A percentile compares a stretch with the other conserved stretches of the same genome.
Evolutionary conservation across 2,113 vertebrate genomes (phyloP).

Genomic region (Burhinus bistriatus): DNA sequence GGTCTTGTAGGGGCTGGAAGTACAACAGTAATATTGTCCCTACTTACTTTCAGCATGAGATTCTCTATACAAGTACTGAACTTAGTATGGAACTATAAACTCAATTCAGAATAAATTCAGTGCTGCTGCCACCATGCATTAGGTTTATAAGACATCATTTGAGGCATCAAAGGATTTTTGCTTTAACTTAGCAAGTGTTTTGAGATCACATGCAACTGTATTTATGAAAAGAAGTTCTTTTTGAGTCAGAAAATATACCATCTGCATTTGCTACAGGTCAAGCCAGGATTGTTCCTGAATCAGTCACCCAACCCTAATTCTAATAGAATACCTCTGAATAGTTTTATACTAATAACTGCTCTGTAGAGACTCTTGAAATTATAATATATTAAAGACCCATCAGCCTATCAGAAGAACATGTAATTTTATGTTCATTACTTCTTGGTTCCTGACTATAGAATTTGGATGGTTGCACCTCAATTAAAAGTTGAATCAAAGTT

Average conservation of each 20-base stretch:
- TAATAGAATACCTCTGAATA: constrained; percentile 69
- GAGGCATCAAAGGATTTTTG: background rate
- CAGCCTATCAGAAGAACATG: constrained; percentile 74
- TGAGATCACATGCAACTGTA: background rate
- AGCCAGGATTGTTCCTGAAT: constrained; percentile 37
- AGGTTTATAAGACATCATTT: background rate
- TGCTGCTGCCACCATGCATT: background rate
- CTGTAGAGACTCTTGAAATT: constrained; percentile 73
- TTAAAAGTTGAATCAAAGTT: constrained; percentile 80
- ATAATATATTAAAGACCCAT: constrained; percentile 76
- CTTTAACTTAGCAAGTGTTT: background rate
- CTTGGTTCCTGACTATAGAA: constrained; percentile 69
- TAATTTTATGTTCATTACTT: constrained; percentile 80
- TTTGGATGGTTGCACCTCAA: constrained; percentile 80
- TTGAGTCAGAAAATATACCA: background rate
- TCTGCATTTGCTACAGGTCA: constrained; percentile 13
- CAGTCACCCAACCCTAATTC: constrained; percentile 67
- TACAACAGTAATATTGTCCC: background rate
- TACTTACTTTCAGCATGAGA: background rate
- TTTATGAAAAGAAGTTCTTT: background rate
- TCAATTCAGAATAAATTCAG: background rate
- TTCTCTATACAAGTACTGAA: background rate
- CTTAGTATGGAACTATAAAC: background rate
- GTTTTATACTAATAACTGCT: constrained; percentile 70
- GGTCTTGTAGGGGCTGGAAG: background rate